Conservation (phyloP, 2,888 invertebrate genomes). For the Drosophila leonis region DNA sequence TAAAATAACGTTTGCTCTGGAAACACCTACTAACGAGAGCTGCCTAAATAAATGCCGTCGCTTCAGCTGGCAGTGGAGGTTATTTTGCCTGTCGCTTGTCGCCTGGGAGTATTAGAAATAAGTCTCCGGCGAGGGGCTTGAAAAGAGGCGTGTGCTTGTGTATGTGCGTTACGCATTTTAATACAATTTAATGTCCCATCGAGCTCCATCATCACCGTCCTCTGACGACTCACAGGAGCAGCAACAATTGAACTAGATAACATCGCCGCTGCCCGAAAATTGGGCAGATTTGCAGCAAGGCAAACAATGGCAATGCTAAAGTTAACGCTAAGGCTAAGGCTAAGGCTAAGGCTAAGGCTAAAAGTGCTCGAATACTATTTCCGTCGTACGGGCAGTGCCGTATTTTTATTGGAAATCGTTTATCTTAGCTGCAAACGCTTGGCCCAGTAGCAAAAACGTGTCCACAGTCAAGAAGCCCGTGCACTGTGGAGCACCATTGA, state of each 20-base stretch:
- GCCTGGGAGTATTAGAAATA: constrained; percentile 67
- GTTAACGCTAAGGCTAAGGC: constrained; percentile 6
- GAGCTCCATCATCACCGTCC: constrained; percentile 63
- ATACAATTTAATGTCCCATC: constrained; percentile 81
- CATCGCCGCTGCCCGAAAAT: constrained; percentile 50
- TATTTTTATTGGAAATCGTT: constrained; percentile 81
- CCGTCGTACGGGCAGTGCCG: constrained; percentile 57
- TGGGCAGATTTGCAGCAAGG: constrained; percentile 1
- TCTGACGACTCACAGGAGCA: constrained; percentile 14
- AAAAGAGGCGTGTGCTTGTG: constrained; percentile 49
- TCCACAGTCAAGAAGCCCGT: constrained; percentile 16
- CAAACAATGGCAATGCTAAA: constrained; percentile 3
- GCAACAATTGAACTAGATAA: constrained; percentile 72
- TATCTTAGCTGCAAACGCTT: constrained; percentile 63
- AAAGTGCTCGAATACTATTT: constrained; percentile 52
- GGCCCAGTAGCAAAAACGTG: constrained; percentile 57
- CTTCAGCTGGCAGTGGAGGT: constrained; percentile 59
- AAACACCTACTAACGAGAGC: constrained; percentile 46
- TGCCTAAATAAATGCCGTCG: constrained; percentile 71
- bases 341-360: neutral
- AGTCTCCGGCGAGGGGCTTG: constrained; percentile 20
- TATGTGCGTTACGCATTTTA: constrained; percentile 76
- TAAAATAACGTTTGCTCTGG: constrained; percentile 70
- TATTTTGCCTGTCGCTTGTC: constrained; percentile 49
- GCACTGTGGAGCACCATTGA: constrained; percentile 52